Conservation (phyloP, 2,113 vertebrate genomes). For the Puma concolor region DNA sequence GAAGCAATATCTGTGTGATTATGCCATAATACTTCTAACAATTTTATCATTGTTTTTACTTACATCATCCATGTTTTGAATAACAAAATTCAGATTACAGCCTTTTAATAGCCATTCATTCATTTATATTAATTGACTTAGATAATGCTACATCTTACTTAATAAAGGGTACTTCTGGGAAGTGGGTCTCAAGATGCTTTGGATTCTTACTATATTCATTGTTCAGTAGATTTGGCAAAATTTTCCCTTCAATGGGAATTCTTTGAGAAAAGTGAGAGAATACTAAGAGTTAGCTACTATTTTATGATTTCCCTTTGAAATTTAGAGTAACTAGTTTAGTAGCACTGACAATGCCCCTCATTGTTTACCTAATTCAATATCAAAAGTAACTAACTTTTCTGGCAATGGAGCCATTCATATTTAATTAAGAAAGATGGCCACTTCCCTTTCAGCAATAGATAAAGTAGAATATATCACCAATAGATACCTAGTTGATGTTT, state of each 20-base stretch:
- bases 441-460: background rate
- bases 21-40: background rate
- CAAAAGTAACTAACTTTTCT: slow-evolving; percentile 39
- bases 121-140: background rate
- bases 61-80: background rate
- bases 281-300: background rate
- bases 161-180: background rate
- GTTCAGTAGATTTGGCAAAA: background rate
- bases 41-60: background rate
- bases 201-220: background rate
- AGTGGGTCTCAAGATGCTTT: background rate
- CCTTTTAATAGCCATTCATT: background rate
- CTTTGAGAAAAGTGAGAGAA: background rate
- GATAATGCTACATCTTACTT: background rate
- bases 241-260: background rate
- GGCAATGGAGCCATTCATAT: background rate
- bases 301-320: background rate
- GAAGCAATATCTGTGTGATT: background rate
- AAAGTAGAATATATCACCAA: background rate
- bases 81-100: background rate
- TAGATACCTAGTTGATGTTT: background rate
- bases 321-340: background rate
- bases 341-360: background rate
- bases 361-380: background rate
- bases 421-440: background rate